Evolutionary conservation across 2,113 vertebrate species (phyloP), one percentile per base, ranked within the genome.

Genomic region (Burhinus bistriatus): DNA sequence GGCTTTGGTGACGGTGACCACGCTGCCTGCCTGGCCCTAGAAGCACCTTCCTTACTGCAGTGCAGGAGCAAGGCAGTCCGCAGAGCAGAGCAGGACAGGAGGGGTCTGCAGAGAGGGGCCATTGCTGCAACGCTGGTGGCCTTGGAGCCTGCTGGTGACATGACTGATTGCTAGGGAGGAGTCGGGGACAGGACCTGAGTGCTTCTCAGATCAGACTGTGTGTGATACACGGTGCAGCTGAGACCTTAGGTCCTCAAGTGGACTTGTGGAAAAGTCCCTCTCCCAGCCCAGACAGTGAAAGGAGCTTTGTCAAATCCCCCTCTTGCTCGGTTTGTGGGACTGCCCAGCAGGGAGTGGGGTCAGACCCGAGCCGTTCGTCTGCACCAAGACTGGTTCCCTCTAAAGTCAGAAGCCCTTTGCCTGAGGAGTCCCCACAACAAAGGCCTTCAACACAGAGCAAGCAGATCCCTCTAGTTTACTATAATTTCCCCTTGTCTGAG

Each of bases 341-440:
- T 79, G 44, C 25, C 47, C 75, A 57, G 52, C 34, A 32, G 36
- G 32, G 25, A 40, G 15, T 0, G 9, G 44, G 55, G 61, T 83
- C 77, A 40, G 51, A 66, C 17, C 57, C 6, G 29, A 87, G 71
- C 66, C 15, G 0, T 61, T 15, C 0, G 4, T 9, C 32, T n/a
- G 14, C 45, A 29, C 62, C 1, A 0, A 9, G 26, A 30, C 21
- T 0, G 0, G 14, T 34, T 57, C 82, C 58, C 20, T 52, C 64
- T 15, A 2, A 5, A 8, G 40, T 70, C 45, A 7, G 51, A n/a
- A 27, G 8, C 34, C 30, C 40, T 78, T 30, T 62, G 34, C 78
- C 47, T 10, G 34, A 30, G 26, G 57, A 55, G 52, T 9, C 10
- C 18, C 72, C 40, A 27, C 12, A 34, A 78, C 64, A 73, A 64